Percentiles rank a stretch among this genome's conserved stretches.
Conservation (phyloP, 1,140 invertebrate genomes). For the Saccostrea glomerata region DNA sequence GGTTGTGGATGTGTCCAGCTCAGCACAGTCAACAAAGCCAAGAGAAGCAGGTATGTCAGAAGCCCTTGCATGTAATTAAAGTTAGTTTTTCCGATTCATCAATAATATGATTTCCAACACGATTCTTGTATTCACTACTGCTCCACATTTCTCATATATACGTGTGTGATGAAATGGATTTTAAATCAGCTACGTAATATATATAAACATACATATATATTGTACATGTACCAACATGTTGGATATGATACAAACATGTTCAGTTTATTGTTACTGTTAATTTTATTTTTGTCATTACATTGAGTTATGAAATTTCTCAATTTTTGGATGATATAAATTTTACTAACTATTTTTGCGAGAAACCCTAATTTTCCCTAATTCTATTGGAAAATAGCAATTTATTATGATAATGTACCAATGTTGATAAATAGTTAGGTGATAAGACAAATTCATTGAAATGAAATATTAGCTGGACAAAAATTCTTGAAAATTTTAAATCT, state of each 20-base stretch:
- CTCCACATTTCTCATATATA: neutral
- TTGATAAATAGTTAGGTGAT: neutral
- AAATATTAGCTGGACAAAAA: neutral
- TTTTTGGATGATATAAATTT: too few relatives aligned
- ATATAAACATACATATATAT: neutral
- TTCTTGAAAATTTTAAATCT: neutral
- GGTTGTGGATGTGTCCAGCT: too few relatives aligned
- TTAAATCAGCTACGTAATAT: too few relatives aligned
- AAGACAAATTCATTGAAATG: neutral
- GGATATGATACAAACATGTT: neutral
- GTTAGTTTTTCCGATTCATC: neutral
- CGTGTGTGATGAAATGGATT: neutral
- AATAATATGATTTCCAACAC: neutral
- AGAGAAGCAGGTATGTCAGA: too few relatives aligned
- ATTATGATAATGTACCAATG: too few relatives aligned
- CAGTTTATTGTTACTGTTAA: too few relatives aligned
- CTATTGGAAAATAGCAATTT: too few relatives aligned
- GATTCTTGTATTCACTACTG: neutral
- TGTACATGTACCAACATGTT: neutral
- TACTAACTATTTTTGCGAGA: too few relatives aligned
- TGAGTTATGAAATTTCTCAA: neutral
- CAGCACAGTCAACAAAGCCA: too few relatives aligned
- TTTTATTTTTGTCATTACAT: neutral
- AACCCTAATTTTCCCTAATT: too few relatives aligned
- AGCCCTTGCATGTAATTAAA: too few relatives aligned